Evolutionary conservation across 2,888 invertebrate genomes (phyloP), one percentile per base, ranked within the genome.

Genomic region (Adelognathus sp.): DNA sequence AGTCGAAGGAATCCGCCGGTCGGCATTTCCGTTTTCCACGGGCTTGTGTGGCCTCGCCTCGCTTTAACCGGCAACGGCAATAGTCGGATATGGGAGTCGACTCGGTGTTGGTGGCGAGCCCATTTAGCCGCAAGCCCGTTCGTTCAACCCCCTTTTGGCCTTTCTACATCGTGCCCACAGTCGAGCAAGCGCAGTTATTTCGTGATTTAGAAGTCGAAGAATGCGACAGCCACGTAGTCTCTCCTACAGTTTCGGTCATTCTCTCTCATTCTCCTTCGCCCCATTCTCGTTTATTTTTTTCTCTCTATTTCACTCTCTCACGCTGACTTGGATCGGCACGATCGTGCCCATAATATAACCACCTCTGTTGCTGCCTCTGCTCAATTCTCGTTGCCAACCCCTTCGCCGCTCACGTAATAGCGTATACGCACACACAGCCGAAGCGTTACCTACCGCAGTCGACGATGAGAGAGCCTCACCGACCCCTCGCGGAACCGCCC

Each of bases 131-230:
- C n/a, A 36, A 60, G 71, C 54, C 66, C 44, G 54, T 63, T 77
- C 71, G 76, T 66, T 58, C 66, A 39, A 69, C 52, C 64, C 58
- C 58, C 39, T 18, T 39, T 46, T 24, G 41, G 14, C 21, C 56
- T 31, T 52, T 60, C 54, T 56, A 7, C 39, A 31, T 39, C 33
- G 67, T 33, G 66, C 63, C 39, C 27, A 52, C 11, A 41, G 24
- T 33, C 66, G 56, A 54, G 64, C 33, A 21, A 56, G 58, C 69
- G 67, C 76, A 80, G 81, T 82, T 82, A 82, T 81, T 82, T 82
- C 67, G 82, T 83, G 83, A 83, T 83, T 83, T 82, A 82, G 79
- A 83, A 82, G 81, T 71, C 81, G 79, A 83, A 81, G 81, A 82
- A 83, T 81, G 72, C 74, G 64, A 67, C 75, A 61, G 61, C 63